phyloP scores from a whole-genome alignment of 1,140 invertebrate species.

The Araneus ventricosus region DNA sequence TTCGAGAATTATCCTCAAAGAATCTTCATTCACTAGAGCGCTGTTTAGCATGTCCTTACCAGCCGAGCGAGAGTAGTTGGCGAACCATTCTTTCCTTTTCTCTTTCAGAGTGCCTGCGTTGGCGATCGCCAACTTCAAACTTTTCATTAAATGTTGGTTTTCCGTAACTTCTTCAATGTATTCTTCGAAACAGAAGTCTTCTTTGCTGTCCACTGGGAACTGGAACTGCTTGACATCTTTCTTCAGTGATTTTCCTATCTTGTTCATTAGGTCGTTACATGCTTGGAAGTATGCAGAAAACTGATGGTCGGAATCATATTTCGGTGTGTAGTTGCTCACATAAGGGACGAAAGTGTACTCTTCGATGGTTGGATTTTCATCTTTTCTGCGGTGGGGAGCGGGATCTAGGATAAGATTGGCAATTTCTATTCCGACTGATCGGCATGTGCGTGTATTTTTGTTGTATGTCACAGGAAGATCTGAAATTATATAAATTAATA shows the following conservation, averaged over 20 bases:
- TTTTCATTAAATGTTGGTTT: background rate
- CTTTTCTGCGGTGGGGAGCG: conserved; percentile 86
- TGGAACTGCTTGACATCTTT: background rate
- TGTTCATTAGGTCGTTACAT: conserved; percentile 1
- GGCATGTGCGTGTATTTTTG: conserved; percentile 20
- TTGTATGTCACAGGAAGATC: conserved; percentile 54
- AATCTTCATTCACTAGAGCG: conserved; percentile 27
- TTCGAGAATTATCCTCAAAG: conserved; percentile 71
- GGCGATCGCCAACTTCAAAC: background rate
- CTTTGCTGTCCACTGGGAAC: background rate
- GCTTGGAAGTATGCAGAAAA: conserved; percentile 9
- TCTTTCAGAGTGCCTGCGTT: background rate
- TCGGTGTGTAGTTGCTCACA: background rate
- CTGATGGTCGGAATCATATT: too few species aligned
- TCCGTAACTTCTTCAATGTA: background rate
- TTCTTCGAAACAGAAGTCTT: background rate
- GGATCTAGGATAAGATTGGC: conserved; percentile 93
- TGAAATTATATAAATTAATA: background rate
- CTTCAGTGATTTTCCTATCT: background rate
- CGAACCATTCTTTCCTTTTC: conserved; percentile 23
- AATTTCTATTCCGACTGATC: conserved; percentile 91
- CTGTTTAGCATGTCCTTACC: conserved; percentile 44
- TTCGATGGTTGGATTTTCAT: conserved; percentile 89
- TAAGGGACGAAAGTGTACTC: conserved; percentile 89
- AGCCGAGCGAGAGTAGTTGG: background rate